Conservation (phyloP, 1,140 invertebrate genomes). For the Mylabris phalerata region DNA sequence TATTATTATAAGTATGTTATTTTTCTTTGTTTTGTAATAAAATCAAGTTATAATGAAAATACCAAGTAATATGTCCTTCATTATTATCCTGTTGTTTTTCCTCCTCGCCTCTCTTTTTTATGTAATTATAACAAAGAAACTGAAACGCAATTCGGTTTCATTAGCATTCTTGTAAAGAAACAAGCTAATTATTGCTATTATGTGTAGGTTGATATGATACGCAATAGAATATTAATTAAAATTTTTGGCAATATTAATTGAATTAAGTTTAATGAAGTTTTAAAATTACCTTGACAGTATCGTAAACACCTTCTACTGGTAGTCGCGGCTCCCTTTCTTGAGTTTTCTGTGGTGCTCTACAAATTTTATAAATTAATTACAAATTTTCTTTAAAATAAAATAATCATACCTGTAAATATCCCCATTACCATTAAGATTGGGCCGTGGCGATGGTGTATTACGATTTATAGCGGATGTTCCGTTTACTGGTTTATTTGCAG, state of each 20-base stretch:
- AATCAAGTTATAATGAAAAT: no score
- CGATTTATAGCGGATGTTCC: conserved; percentile 19
- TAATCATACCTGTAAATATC: conserved; percentile 28
- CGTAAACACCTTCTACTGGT: conserved; percentile 45
- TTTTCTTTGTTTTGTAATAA: no score
- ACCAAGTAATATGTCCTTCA: no score
- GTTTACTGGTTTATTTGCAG: conserved; percentile 25
- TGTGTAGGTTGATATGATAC: neutral
- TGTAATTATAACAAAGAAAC: no score
- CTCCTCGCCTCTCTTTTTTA: no score
- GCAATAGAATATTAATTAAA: neutral
- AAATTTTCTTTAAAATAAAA: neutral
- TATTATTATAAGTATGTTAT: no score
- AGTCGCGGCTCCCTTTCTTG: conserved; percentile 34
- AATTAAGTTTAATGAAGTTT: neutral
- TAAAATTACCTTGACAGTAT: conserved; percentile 40
- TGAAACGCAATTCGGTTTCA: no score
- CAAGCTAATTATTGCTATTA: no score
- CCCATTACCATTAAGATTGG: conserved; percentile 32
- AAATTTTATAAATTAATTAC: conserved; percentile 5
- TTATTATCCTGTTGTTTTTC: no score
- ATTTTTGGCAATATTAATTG: no score
- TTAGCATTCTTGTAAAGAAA: no score
- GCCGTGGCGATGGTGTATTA: conserved; percentile 26
- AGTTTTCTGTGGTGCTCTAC: neutral